These are phyloP conservation scores for Ascidia mentula DNA, from an alignment of 23 tunicate genomes.

Conservation along the genomic window DNA sequence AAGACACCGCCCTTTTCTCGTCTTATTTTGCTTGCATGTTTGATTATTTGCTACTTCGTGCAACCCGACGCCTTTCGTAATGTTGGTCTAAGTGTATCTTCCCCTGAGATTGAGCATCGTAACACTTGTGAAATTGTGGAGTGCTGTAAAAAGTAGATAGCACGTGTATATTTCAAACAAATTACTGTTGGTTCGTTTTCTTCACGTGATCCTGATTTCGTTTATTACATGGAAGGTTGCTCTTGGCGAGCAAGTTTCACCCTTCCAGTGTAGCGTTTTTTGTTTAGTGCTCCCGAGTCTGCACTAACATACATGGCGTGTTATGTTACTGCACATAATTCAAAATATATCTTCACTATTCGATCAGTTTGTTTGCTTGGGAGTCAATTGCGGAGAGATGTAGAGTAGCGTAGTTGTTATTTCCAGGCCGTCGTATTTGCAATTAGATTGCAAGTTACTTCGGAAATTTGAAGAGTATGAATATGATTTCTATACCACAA, in stretches of 20 bases:
- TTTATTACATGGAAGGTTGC: neutral
- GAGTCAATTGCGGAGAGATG: too few relatives aligned
- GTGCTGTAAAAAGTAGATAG: neutral
- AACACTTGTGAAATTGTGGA: neutral
- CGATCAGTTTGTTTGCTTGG: too few relatives aligned
- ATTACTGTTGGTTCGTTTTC: neutral
- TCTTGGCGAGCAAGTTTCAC: neutral
- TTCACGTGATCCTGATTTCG: neutral
- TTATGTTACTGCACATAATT: slow-evolving; percentile 5
- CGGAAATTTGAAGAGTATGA: too few relatives aligned
- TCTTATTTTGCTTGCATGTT: neutral
- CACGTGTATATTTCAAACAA: too few relatives aligned
- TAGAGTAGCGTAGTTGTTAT: too few relatives aligned
- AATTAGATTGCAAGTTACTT: too few relatives aligned
- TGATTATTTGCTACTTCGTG: neutral
- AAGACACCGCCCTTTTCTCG: neutral
- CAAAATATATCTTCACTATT: neutral
- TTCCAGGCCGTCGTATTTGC: too few relatives aligned
- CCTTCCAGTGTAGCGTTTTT: neutral
- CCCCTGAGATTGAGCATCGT: neutral
- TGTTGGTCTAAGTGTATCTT: neutral
- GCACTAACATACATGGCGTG: neutral
- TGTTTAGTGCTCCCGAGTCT: neutral
- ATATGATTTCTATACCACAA: too few relatives aligned
- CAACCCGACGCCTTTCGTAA: too few relatives aligned